These are phyloP conservation scores for Chionomys nivalis DNA, from an alignment of 2,113 vertebrate species.

Conservation along the genomic window DNA sequence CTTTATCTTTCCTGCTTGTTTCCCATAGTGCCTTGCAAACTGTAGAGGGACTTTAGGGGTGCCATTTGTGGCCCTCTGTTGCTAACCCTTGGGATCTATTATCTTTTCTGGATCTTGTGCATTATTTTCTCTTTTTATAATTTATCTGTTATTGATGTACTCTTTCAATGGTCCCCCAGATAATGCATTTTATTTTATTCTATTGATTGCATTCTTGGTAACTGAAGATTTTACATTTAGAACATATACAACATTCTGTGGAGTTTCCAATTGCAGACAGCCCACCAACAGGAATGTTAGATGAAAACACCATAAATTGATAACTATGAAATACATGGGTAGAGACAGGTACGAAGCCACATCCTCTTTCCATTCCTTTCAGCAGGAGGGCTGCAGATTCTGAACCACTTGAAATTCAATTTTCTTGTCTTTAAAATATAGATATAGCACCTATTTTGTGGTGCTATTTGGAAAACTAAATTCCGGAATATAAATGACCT, in stretches of 20 bases:
- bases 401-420: background rate
- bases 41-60: constrained; percentile 61
- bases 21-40: constrained; percentile 29
- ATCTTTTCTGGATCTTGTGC: constrained; percentile 71
- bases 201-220: constrained; percentile 72
- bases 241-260: background rate
- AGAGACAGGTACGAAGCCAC: background rate
- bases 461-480: constrained; percentile 39
- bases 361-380: background rate
- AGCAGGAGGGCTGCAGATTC: background rate
- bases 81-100: constrained; percentile 81
- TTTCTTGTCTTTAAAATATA: constrained; percentile 35
- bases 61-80: constrained; percentile 81
- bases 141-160: constrained; percentile 72
- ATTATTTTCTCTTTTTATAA: constrained; percentile 75
- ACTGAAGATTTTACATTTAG: constrained; percentile 17
- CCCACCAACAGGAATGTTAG: background rate
- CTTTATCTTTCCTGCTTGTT: constrained; percentile 74
- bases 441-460: background rate
- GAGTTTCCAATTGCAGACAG: background rate
- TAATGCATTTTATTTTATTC: constrained; percentile 79
- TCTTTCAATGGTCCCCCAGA: constrained; percentile 70
- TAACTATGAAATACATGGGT: background rate
- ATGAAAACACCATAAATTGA: background rate
- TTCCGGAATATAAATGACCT: background rate